Percentiles rank a stretch among this genome's conserved stretches.
phyloP scores from a whole-genome alignment of 2,888 invertebrate genomes.

The Lithophane leautieri region DNA sequence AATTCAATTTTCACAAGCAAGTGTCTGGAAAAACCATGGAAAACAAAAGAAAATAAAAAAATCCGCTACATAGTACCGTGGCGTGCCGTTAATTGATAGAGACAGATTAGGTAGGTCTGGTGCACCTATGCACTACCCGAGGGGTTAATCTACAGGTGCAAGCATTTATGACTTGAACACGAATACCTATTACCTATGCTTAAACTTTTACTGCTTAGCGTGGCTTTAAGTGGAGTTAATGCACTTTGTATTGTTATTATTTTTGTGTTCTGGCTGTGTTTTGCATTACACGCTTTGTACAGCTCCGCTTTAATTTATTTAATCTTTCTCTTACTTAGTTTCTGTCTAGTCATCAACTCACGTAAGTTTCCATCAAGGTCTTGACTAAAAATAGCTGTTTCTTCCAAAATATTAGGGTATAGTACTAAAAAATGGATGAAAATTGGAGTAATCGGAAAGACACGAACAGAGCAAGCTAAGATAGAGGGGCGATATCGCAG shows the following conservation, averaged over 20 bases:
- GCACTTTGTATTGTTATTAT: constrained; percentile 11
- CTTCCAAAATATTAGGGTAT: background rate
- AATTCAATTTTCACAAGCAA: background rate
- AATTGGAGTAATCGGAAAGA: too few species aligned
- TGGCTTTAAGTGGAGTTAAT: constrained; percentile 8
- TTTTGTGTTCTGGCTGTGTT: background rate
- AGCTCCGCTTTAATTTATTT: too few species aligned
- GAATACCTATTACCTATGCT: constrained; percentile 7
- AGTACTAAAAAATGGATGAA: background rate
- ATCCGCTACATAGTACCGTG: background rate
- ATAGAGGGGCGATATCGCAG: too few species aligned
- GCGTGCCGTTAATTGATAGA: constrained; percentile 23
- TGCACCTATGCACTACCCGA: background rate
- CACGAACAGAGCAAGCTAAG: too few species aligned
- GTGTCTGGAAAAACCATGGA: background rate
- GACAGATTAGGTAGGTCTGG: background rate
- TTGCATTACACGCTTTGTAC: too few species aligned
- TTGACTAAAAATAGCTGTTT: background rate
- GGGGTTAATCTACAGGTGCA: constrained; percentile 33
- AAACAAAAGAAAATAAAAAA: background rate
- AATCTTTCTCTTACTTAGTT: too few species aligned
- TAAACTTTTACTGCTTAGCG: constrained; percentile 14
- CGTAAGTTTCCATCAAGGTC: too few species aligned
- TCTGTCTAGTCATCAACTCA: too few species aligned
- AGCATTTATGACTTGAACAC: constrained; percentile 20